Evolutionary conservation across 23 tunicate genomes (phyloP), one percentile per base, ranked within the genome.

Genomic region (Botrylloides violaceus): DNA sequence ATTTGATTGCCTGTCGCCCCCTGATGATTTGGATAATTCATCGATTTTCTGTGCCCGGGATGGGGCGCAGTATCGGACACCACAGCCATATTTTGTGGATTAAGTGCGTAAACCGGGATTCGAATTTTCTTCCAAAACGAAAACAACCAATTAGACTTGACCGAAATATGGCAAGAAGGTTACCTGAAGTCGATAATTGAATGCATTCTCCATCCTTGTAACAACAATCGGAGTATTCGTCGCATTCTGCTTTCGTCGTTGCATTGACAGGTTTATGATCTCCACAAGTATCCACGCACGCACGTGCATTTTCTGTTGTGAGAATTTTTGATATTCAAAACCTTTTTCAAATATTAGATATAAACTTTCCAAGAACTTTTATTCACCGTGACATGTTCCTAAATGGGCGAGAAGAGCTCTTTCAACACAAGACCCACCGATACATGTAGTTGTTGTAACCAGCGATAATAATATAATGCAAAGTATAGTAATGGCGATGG

Each of bases 191-290:
- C 3, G 70, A 63, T 63, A 63, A 63, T 63, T 31, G 70, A 3
- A 63, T 63, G 33, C 70, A 63, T 63, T 63, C 36, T 63, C 70
- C 70, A 9, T 63, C 70, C 9, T 34, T 63, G 36, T 29, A 63
- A 63, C 70, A 63, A 28, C 70, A 63, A 31, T 63, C 70, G 26
- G 70, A 63, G 35, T 29, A 63, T 27, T 29, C 35, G 7, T 63
- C 35, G 29, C 70, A 63, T 63, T 63, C 70, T 4, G 4, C 4
- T 63, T 33, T 63, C 3, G 70, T 12, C n/a, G 70, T 63, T 29
- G 33, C 33, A 31, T 63, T 33, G 23, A 63, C 18, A 25, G 7
- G 12, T 29, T 31, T 63, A 4, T 31, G 34, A 27, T 33, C 70
- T 3, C 70, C 35, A 31, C 70, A 63, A 15, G 70, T 63, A 28